Conservation (phyloP, 2,888 invertebrate genomes). For the Drosophila parthenogenetica region DNA sequence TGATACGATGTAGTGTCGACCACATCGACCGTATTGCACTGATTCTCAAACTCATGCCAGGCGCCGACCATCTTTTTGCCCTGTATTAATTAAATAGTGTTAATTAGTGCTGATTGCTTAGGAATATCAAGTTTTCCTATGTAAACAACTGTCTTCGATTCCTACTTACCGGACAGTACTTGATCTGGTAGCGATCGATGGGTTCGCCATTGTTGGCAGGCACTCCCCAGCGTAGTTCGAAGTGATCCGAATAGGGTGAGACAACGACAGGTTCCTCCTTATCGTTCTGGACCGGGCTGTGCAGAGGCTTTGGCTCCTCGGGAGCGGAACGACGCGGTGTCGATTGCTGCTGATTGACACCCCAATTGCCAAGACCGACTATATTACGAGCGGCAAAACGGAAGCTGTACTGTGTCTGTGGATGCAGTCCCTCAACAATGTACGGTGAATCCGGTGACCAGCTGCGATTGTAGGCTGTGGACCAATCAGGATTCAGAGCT, state of each 20-base stretch:
- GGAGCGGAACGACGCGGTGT: conserved; percentile 93
- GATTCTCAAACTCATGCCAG: conserved; percentile 87
- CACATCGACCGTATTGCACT: conserved; percentile 87
- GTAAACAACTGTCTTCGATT: no score
- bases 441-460: conserved; percentile 93
- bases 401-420: conserved; percentile 92
- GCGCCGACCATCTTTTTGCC: conserved; percentile 89
- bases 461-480: conserved; percentile 88
- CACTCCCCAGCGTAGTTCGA: conserved; percentile 93
- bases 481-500: conserved; percentile 89
- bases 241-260: conserved; percentile 91
- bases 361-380: conserved; percentile 92
- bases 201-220: conserved; percentile 96
- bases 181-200: conserved; percentile 92
- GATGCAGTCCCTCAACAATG: conserved; percentile 91
- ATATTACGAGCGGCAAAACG: conserved; percentile 93
- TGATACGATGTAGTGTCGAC: conserved; percentile 89
- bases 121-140: no score
- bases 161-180: conserved; percentile 91
- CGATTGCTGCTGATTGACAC: conserved; percentile 87
- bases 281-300: conserved; percentile 85
- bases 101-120: no score
- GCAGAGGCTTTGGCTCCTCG: conserved; percentile 89
- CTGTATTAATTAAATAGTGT: conserved; percentile 85
- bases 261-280: conserved; percentile 86